phyloP scores from a whole-genome alignment of 1,140 invertebrate genomes.

The Pogonomyrmex barbatus region DNA sequence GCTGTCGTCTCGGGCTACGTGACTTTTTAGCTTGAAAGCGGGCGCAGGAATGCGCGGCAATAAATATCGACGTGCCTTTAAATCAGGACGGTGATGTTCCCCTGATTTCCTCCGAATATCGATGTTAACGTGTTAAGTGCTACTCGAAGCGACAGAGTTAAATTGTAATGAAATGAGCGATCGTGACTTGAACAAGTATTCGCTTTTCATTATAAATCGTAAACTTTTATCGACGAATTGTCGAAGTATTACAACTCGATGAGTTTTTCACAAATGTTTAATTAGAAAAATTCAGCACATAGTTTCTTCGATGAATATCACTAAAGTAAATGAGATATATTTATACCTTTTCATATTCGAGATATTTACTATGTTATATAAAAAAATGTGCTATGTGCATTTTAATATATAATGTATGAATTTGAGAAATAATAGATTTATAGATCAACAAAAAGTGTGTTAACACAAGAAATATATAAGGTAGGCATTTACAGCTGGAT shows the following conservation, averaged over 20 bases:
- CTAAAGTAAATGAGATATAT: too few relatives aligned
- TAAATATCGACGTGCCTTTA: constrained; percentile 58
- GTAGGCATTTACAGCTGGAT: too few relatives aligned
- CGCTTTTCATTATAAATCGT: neutral
- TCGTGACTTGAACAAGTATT: neutral
- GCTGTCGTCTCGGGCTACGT: constrained; percentile 48
- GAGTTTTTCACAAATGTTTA: neutral
- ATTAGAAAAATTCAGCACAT: too few relatives aligned
- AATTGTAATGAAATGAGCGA: neutral
- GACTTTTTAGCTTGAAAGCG: constrained; percentile 58
- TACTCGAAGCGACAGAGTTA: neutral
- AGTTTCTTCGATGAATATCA: too few relatives aligned
- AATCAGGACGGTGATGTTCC: neutral
- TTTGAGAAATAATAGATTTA: too few relatives aligned
- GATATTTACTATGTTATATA: too few relatives aligned
- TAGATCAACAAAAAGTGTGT: too few relatives aligned
- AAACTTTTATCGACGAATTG: neutral
- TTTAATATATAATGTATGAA: too few relatives aligned
- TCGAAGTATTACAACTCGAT: neutral
- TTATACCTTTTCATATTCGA: too few relatives aligned
- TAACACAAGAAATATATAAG: too few relatives aligned
- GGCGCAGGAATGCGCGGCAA: constrained; percentile 38
- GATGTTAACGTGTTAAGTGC: neutral
- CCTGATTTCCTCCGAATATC: constrained; percentile 22
- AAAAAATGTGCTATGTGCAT: too few relatives aligned